Base-by-base conservation (phyloP, 2,797 vertebrate species). In the Clarias platycephalus region DNA sequence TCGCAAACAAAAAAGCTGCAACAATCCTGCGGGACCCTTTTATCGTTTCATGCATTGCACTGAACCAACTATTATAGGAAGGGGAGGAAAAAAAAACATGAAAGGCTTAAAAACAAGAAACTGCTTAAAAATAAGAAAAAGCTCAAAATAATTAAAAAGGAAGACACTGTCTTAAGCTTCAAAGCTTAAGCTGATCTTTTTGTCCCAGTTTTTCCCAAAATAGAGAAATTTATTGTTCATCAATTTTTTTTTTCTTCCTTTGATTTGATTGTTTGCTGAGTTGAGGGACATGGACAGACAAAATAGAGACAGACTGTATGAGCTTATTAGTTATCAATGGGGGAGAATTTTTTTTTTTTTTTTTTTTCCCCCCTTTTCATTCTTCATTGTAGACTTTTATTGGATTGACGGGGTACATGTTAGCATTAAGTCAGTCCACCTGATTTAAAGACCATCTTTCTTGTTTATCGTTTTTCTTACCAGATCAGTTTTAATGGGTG, bases 41-140 rank as follows among this genome's bases (percentile, higher is more conserved):
- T 89, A 93, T 95, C 93, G 94, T 96, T 95, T 93, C 95, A 94
- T 96, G 95, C 89, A 94, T 96, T 97, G 97, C 97, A 98, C 96
- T 98, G 97, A 98, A 91, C 95, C 95, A 93, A 95, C 94, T 94
- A 94, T 93, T 94, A 95, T 93, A 90, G 86, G 86, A 90, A 93
- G 90, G 91, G 92, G 94, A 92, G 92, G 89, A 91, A 88, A 93
- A 95, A 92, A 90, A 91, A 88, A 15, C 15, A 88, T 89, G 31
- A 81, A 85, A 87, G 83, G 78, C 94, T 91, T 62, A 91, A 91
- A 93, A 95, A 91, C 92, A 92, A 92, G 90, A 94, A 88, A 90
- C 95, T 88, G 92, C 93, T 93, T 93, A 93, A 93, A 53, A 95
- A 93, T 93, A 92, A 91, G 86, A 92, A 93, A 89, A 91, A 90